A percentile compares a stretch with the other conserved stretches of the same genome.
Evolutionary conservation across 1,140 invertebrate species (phyloP).

Genomic region (Drosophila orosa): DNA sequence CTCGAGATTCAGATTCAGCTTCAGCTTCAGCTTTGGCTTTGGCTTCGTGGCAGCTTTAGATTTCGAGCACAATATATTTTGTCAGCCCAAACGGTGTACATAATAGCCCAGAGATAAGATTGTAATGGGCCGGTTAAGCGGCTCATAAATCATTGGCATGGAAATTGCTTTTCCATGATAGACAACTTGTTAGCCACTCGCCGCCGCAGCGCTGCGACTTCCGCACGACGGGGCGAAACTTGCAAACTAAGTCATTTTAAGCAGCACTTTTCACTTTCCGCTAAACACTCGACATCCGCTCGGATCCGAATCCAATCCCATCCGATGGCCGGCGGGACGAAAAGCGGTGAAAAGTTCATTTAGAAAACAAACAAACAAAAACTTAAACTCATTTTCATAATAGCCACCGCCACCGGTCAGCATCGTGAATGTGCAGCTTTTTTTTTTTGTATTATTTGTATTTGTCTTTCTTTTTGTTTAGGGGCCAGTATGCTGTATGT

Average conservation of each 20-base stretch:
- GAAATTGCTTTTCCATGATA: conserved; percentile 81
- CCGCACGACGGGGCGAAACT: conserved; percentile 69
- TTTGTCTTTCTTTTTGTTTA: conserved; percentile 12
- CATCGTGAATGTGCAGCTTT: conserved; percentile 75
- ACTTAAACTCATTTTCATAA: conserved; percentile 79
- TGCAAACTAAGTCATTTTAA: conserved; percentile 81
- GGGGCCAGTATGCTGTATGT: conserved; percentile 1
- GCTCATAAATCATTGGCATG: conserved; percentile 81
- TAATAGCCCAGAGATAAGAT: conserved; percentile 79
- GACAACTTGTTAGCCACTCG: conserved; percentile 68
- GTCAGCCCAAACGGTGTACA: conserved; percentile 80
- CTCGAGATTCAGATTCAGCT: conserved; percentile 55
- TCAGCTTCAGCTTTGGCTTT: conserved; percentile 39
- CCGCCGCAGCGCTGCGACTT: conserved; percentile 47
- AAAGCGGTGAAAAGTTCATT: conserved; percentile 71
- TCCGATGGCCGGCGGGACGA: conserved; percentile 12
- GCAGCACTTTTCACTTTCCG: conserved; percentile 82
- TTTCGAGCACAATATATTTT: conserved; percentile 79
- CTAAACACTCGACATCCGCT: conserved; percentile 79
- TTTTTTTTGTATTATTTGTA: conserved; percentile 27
- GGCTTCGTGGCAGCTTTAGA: conserved; percentile 67
- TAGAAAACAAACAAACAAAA: conserved; percentile 74
- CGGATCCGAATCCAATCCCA: conserved; percentile 16
- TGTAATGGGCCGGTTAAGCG: conserved; percentile 78
- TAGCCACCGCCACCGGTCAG: conserved; percentile 50